Evolutionary conservation across 2,797 vertebrate species (phyloP).

Genomic region (Bradypodion ventrale): DNA sequence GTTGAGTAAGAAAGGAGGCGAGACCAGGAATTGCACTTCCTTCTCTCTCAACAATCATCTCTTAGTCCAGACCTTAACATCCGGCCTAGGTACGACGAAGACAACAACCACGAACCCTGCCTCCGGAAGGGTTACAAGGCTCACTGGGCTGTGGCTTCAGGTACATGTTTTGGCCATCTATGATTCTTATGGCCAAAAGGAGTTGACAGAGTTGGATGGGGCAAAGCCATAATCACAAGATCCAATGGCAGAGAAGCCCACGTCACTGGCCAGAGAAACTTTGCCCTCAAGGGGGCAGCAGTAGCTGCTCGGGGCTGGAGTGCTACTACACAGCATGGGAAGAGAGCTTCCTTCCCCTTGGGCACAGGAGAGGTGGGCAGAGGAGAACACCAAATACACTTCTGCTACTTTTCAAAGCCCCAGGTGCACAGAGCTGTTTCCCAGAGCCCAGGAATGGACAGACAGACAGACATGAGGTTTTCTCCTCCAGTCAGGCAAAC

Average conservation of each 20-base stretch:
- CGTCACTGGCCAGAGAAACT: too few species aligned
- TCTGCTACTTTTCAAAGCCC: neutral
- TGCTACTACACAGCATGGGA: neutral
- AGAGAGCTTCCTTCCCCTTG: neutral
- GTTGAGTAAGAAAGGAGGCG: neutral
- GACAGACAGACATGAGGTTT: neutral
- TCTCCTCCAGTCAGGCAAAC: neutral
- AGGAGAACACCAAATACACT: too few species aligned
- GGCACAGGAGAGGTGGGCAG: neutral
- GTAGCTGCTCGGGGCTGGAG: neutral
- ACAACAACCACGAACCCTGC: constrained; percentile 91
- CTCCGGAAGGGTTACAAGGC: constrained; percentile 82
- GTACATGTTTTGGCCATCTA: constrained; percentile 62
- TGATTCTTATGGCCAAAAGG: fast-evolving
- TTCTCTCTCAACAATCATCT: neutral
- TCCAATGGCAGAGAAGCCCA: too few species aligned
- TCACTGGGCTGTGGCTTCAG: constrained; percentile 89
- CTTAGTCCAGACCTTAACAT: constrained; percentile 24
- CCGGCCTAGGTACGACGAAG: constrained; percentile 86
- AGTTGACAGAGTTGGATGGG: too few species aligned
- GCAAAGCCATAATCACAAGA: neutral
- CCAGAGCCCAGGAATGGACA: neutral
- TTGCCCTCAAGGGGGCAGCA: neutral
- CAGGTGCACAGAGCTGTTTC: too few species aligned
- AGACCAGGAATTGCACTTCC: too few species aligned